Evolutionary conservation across 2,888 invertebrate species (phyloP).

Genomic region (Archaeoteleia sp.): DNA sequence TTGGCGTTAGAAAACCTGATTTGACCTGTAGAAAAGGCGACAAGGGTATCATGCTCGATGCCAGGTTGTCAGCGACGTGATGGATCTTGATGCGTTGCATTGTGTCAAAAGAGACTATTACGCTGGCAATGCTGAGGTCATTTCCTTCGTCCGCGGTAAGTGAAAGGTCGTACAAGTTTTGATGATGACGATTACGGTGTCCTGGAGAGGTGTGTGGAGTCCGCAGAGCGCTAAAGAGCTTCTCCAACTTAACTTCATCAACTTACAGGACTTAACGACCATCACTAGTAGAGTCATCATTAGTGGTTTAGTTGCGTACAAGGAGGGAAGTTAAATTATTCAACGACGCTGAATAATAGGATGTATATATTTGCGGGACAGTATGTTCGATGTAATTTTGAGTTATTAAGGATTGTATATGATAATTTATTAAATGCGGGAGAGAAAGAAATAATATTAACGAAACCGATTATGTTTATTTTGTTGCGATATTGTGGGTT

Average conservation of each 20-base stretch:
- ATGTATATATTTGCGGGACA: too few species aligned
- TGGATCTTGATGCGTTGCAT: not conserved
- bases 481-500: too few species aligned
- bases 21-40: slow-evolving; percentile 56
- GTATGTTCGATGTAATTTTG: too few species aligned
- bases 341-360: too few species aligned
- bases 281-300: slow-evolving; percentile 23
- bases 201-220: slow-evolving; percentile 50
- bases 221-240: slow-evolving; percentile 7
- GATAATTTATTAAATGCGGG: too few species aligned
- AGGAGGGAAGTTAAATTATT: too few species aligned
- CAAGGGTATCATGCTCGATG: slow-evolving; percentile 61
- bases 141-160: slow-evolving; percentile 54
- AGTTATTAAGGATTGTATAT: too few species aligned
- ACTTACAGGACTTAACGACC: slow-evolving; percentile 28
- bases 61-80: slow-evolving; percentile 8
- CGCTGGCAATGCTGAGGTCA: not conserved
- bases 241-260: not conserved
- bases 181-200: slow-evolving; percentile 31
- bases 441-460: too few species aligned
- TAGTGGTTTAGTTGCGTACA: too few species aligned
- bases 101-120: slow-evolving; percentile 1
- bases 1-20: slow-evolving; percentile 64
- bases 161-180: slow-evolving; percentile 55
- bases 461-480: too few species aligned